Evolutionary conservation across 1,140 invertebrate species (phyloP).

Genomic region (Macrobrachium rosenbergii): DNA sequence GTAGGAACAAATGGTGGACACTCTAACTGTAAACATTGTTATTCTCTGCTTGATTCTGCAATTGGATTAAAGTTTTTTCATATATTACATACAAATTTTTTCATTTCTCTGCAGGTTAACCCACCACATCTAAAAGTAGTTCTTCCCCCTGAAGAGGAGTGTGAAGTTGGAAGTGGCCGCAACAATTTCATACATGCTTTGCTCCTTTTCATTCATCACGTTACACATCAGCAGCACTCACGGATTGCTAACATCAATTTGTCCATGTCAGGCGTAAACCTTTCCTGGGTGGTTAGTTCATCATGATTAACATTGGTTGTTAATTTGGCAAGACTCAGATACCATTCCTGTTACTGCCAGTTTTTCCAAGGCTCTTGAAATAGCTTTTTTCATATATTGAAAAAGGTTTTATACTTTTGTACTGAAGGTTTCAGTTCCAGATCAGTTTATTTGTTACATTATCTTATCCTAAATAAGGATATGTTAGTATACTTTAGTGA

Average conservation of each 20-base stretch:
- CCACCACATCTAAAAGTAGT: slow-evolving; percentile 83
- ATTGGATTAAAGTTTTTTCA: neutral
- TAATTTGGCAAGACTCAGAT: no score
- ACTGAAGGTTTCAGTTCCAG: no score
- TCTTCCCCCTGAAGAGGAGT: slow-evolving; percentile 68
- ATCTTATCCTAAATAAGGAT: no score
- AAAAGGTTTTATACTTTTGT: no score
- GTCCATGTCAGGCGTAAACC: slow-evolving; percentile 60
- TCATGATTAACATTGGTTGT: no score
- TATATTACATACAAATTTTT: neutral
- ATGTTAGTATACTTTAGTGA: no score
- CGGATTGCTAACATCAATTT: slow-evolving; percentile 63
- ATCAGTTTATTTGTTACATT: no score
- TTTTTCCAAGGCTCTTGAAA: no score
- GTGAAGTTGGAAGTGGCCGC: slow-evolving; percentile 73
- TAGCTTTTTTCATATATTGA: no score
- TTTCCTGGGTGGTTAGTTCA: slow-evolving; percentile 58
- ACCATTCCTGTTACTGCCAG: no score
- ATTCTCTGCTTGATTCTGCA: no score
- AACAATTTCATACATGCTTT: slow-evolving; percentile 88
- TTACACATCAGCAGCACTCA: slow-evolving; percentile 69
- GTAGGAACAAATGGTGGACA: neutral
- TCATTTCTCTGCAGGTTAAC: slow-evolving; percentile 72
- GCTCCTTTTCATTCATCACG: slow-evolving; percentile 82
- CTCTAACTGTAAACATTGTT: neutral